Evolutionary conservation across 2,888 invertebrate species (phyloP).

Genomic region (Drosophila nigritarsus): DNA sequence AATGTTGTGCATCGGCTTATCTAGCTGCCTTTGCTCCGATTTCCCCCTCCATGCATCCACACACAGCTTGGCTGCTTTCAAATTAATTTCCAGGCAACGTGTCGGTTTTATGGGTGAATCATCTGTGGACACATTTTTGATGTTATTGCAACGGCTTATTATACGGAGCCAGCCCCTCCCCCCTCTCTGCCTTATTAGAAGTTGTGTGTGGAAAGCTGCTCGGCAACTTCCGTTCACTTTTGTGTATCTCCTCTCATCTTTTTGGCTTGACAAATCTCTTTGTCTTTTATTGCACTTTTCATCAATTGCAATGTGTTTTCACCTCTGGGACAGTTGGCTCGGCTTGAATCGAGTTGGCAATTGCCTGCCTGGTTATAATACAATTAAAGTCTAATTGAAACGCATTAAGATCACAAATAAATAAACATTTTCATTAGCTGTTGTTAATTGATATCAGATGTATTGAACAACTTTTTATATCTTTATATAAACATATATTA

Average conservation of each 20-base stretch:
- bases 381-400: slow-evolving; percentile 38
- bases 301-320: slow-evolving; percentile 27
- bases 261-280: slow-evolving; percentile 31
- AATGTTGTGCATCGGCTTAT: slow-evolving; percentile 70
- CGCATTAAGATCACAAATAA: slow-evolving; percentile 23
- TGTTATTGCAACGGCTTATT: slow-evolving; percentile 51
- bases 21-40: slow-evolving; percentile 42
- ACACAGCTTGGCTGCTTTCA: slow-evolving; percentile 52
- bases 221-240: slow-evolving; percentile 56
- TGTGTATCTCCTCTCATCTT: slow-evolving; percentile 24
- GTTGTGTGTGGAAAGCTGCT: slow-evolving; percentile 48
- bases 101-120: slow-evolving; percentile 33
- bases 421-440: neutral
- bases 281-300: slow-evolving; percentile 38
- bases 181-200: neutral
- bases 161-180: slow-evolving; percentile 11
- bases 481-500: no score
- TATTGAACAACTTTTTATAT: neutral
- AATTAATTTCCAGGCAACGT: slow-evolving; percentile 75
- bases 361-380: slow-evolving; percentile 20
- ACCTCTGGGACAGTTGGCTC: neutral
- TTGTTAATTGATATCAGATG: neutral
- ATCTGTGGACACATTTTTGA: slow-evolving; percentile 27
- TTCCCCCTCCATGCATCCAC: neutral
- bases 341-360: slow-evolving; percentile 47